Evolutionary conservation across 1,140 invertebrate species (phyloP), one percentile per base, ranked within the genome.

Genomic region (Drosophila repleta): DNA sequence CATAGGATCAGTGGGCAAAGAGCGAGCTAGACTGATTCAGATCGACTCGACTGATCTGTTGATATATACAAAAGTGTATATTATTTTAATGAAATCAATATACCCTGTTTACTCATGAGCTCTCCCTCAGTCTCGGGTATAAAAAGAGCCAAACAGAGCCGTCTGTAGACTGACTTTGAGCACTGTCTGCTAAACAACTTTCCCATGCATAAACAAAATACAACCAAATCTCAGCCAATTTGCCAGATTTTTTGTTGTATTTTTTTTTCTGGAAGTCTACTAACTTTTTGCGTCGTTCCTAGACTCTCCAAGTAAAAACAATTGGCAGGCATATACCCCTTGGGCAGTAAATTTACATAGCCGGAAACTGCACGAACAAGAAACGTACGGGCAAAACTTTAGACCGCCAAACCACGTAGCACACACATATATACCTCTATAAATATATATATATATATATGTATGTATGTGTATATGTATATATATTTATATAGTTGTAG

Each of bases 271-370:
- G 4, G 39, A 73, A 32, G 32, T 13, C 41, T 67, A 88, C 82
- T 78, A 87, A 87, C 61, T 72, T 87, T 87, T 87, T 87, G 61
- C 71, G 45, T 48, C 65, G 64, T 76, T 13, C 60, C 43, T 87
- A 87, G 67, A 71, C 49, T 88, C 67, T 64, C 64, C 79, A 77
- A 66, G 53, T 46, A 69, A 55, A 74, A 72, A 79, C 69, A 64
- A 56, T 65, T 63, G 71, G 78, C 74, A 72, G 67, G 69, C 69
- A 69, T 68, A 76, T 51, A 75, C 62, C 43, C 56, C 66, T 64
- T 73, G 83, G 78, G 78, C 74, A 85, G 70, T 69, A 45, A 76
- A 87, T 87, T 87, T 88, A 56, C 82, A 87, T 87, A 88, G 71
- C 58, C 85, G 83, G 83, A 88, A 87, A 76, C 67, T 32, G 57